Percentiles rank a stretch among this genome's conserved stretches.
Evolutionary conservation across 1,140 invertebrate species (phyloP).

Genomic region (Callitettix versicolor): DNA sequence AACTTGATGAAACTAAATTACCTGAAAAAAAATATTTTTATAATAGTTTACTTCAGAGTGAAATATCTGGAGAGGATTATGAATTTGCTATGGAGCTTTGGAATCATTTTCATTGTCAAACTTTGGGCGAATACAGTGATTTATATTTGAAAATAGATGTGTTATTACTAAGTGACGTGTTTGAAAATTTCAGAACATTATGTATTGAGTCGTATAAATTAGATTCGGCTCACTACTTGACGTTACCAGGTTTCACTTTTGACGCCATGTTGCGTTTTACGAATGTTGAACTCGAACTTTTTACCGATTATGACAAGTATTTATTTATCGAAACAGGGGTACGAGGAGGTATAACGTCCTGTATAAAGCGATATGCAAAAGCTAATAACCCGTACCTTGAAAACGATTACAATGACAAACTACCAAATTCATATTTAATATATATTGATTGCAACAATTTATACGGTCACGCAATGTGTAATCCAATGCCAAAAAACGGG

Average conservation of each 20-base stretch:
- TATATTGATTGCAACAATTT: no score
- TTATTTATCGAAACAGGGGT: no score
- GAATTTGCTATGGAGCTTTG: constrained; percentile 34
- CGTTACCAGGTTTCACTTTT: constrained; percentile 32
- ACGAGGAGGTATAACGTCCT: no score
- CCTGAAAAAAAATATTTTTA: constrained; percentile 28
- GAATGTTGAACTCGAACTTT: no score
- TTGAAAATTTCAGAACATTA: constrained; percentile 33
- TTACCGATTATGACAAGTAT: no score
- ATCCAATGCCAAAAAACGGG: no score
- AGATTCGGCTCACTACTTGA: constrained; percentile 29
- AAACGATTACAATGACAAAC: no score
- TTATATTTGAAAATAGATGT: constrained; percentile 35
- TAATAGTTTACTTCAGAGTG: constrained; percentile 26
- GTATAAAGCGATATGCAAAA: no score
- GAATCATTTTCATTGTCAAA: constrained; percentile 31
- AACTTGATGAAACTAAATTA: constrained; percentile 28
- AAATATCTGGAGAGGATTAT: constrained; percentile 31
- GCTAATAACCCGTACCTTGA: no score
- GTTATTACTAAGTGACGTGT: constrained; percentile 33
- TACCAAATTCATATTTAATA: no score
- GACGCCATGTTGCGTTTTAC: constrained; percentile 35
- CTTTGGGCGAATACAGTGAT: constrained; percentile 28
- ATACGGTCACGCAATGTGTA: no score
- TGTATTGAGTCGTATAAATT: constrained; percentile 23